Conservation (phyloP, 1,140 invertebrate genomes). For the Orius insidiosus region DNA sequence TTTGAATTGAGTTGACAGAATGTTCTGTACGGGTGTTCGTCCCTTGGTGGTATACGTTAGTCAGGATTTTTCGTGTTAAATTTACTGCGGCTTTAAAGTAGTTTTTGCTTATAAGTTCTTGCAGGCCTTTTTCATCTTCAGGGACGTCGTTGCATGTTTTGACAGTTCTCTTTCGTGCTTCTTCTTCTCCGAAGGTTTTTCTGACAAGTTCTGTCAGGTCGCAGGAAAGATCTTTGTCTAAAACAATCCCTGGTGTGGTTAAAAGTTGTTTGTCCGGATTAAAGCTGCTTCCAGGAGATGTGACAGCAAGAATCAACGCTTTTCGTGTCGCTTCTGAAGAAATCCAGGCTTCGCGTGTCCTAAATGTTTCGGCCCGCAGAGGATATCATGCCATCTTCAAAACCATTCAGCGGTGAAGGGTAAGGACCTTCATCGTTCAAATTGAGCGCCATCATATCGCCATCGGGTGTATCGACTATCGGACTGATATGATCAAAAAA, state of each 20-base stretch:
- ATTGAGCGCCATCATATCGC: background rate
- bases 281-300: conserved; percentile 43
- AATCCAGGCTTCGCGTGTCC: conserved; percentile 58
- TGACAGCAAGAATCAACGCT: conserved; percentile 40
- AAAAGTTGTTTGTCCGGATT: conserved; percentile 45
- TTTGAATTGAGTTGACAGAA: conserved; percentile 53
- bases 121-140: conserved; percentile 69
- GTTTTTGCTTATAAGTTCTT: conserved; percentile 54
- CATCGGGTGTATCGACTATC: background rate
- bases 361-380: conserved; percentile 54
- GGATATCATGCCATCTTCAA: conserved; percentile 19
- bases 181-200: conserved; percentile 63
- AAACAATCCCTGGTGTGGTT: conserved; percentile 51
- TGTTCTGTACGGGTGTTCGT: conserved; percentile 59
- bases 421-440: conserved; percentile 12
- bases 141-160: conserved; percentile 66
- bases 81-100: conserved; percentile 63
- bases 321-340: conserved; percentile 45
- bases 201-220: conserved; percentile 57
- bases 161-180: conserved; percentile 55
- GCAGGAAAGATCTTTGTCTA: conserved; percentile 35
- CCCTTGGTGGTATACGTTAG: conserved; percentile 57
- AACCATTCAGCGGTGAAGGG: conserved; percentile 12
- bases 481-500: conserved; percentile 13
- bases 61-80: conserved; percentile 57